Evolutionary conservation across 2,797 vertebrate species (phyloP), one percentile per base, ranked within the genome.

Genomic region (Sparidentex hasta): DNA sequence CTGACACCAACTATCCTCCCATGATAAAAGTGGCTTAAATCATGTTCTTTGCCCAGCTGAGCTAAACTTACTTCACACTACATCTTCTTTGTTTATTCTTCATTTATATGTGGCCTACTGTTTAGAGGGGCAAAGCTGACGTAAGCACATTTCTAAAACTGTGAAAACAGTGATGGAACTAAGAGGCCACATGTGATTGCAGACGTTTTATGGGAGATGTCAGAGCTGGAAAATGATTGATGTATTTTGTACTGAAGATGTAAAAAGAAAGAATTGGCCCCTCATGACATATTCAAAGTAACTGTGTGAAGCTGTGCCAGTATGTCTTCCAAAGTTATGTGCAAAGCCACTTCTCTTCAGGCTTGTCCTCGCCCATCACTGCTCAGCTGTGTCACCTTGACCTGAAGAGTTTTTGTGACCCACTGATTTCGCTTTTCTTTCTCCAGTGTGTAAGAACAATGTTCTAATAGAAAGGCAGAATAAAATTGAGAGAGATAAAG

Each of bases 201-300:
- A 64, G 18, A 81, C n/a, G 17, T 79, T 84, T 87, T 74, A 77
- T 80, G 50, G 41, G 64, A 65, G 71, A 61, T 66, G 62, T 78
- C 65, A 56, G 27, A 51, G 33, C 25, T 52, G 27, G 25, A 38
- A 64, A 59, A 74, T 63, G 21, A 78, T 66, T 21, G 38, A 73
- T 73, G 71, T 16, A 9, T 56, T 66, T 72, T 73, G 17, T 48
- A 51, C 33, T 65, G 11, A 43, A 59, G 59, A 54, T 70, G 67
- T 80, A 83, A 78, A 82, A 72, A 68, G 58, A 56, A 67, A 33
- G 27, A 54, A 62, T 18, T 38, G 13, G 69, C 47, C 23, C n/a
- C n/a, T n/a, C 9, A 7, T 43, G 61, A 16, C 23, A 12, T 29
- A n/a, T 76, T 84, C 55, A 65, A 65, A 75, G 59, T 66, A 38